These are phyloP conservation scores for Lacerta bilineata DNA, from an alignment of 2,797 vertebrate species.

Conservation along the genomic window DNA sequence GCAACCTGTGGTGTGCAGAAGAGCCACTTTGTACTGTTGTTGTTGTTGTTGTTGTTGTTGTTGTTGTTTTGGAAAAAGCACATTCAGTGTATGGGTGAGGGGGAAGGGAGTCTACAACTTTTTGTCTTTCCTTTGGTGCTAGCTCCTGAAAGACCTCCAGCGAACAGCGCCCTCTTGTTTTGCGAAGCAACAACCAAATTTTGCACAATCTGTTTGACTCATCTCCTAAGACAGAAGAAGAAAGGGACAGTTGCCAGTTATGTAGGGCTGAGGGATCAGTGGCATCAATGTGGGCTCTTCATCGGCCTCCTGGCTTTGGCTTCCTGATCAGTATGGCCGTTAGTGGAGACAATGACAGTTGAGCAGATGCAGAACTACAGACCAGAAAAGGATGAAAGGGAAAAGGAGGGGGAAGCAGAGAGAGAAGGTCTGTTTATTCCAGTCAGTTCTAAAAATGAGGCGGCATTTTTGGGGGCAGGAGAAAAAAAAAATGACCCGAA, in stretches of 20 bases:
- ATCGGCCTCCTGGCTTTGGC: slow-evolving; percentile 65
- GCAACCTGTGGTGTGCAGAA: too few relatives aligned
- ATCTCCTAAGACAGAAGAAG: slow-evolving; percentile 66
- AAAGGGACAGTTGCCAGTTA: slow-evolving; percentile 65
- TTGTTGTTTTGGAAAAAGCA: slow-evolving; percentile 52
- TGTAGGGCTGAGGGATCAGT: slow-evolving; percentile 55
- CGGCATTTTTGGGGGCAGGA: neutral
- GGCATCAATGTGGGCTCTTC: slow-evolving; percentile 67
- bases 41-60: slow-evolving; percentile 34
- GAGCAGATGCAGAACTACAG: slow-evolving; percentile 77
- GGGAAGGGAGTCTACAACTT: slow-evolving; percentile 41
- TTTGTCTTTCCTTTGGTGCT: slow-evolving; percentile 41
- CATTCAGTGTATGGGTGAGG: slow-evolving; percentile 60
- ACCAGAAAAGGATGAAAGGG: slow-evolving; percentile 70
- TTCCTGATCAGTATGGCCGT: slow-evolving; percentile 70
- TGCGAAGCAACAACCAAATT: slow-evolving; percentile 66
- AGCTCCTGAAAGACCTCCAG: neutral
- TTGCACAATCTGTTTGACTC: slow-evolving; percentile 64
- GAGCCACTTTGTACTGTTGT: slow-evolving; percentile 49
- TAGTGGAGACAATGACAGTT: slow-evolving; percentile 72
- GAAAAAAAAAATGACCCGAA: slow-evolving; percentile 51
- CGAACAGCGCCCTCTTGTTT: slow-evolving; percentile 34
- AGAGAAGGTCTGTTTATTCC: slow-evolving; percentile 69
- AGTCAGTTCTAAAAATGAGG: slow-evolving; percentile 60
- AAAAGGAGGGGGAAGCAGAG: slow-evolving; percentile 57